These are phyloP conservation scores for Lepidurus packardi DNA, from an alignment of 1,140 invertebrate genomes.

Conservation along the genomic window DNA sequence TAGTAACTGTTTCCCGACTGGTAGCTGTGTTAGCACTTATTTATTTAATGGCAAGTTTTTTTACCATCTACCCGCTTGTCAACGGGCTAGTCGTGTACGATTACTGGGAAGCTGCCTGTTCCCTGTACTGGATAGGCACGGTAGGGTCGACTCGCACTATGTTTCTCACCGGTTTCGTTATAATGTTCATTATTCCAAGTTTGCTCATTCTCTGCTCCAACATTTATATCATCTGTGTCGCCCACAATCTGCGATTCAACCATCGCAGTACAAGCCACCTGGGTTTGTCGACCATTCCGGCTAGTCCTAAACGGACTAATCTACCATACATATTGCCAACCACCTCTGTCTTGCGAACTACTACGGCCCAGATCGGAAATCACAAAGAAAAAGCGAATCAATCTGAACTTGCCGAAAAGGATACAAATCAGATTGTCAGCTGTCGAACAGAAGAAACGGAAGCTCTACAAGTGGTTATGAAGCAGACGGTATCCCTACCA, in stretches of 20 bases:
- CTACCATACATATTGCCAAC: not conserved
- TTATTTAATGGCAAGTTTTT: constrained; percentile 23
- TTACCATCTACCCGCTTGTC: constrained; percentile 40
- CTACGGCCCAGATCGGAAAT: too few relatives aligned
- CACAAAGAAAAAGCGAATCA: too few relatives aligned
- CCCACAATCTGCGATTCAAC: not conserved
- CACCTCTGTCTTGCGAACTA: too few relatives aligned
- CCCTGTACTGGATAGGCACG: constrained; percentile 44
- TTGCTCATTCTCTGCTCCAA: constrained; percentile 41
- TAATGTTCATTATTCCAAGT: constrained; percentile 44
- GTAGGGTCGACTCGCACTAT: not conserved
- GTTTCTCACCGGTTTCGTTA: constrained; percentile 39
- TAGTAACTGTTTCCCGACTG: constrained; percentile 33
- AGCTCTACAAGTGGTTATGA: not conserved
- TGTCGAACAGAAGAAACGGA: not conserved
- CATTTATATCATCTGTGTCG: constrained; percentile 38
- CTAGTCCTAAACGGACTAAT: not conserved
- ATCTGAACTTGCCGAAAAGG: too few relatives aligned
- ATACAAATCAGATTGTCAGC: too few relatives aligned
- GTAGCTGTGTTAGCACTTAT: constrained; percentile 13
- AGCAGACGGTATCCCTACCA: not conserved
- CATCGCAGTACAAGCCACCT: not conserved
- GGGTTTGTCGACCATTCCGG: constrained; percentile 11
- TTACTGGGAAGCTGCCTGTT: constrained; percentile 46
- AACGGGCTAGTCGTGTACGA: constrained; percentile 44